Base-by-base conservation (phyloP, 2,113 vertebrate species). In the Nestor notabilis region DNA sequence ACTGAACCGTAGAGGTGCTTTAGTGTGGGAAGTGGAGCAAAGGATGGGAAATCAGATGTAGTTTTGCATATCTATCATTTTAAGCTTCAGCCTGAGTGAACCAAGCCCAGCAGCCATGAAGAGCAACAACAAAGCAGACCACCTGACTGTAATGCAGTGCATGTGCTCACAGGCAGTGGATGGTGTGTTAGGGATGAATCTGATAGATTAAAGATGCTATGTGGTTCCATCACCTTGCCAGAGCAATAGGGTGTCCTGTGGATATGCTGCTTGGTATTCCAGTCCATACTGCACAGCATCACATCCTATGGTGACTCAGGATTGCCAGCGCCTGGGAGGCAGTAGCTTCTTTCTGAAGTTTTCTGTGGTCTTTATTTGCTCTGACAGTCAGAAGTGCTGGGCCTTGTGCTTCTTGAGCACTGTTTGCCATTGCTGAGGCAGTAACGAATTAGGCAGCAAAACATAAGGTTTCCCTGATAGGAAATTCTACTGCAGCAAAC, bases 241-340 rank as follows among this genome's bases (percentile, higher is more conserved):
- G 55, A 55, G 60, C 0, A 19, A 60, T 39, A 79, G 13, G 24
- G 20, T 35, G 20, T 77, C 53, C 58, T 77, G 0, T 39, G 72
- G 63, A 80, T 13, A 8, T 56, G 55, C 44, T 2, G 2, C 49
- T 35, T 58, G 68, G 43, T 31, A n/a, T 76, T 27, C 16, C 3
- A 1, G 12, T 43, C 52, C 0, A 0, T 68, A 43, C 27, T 6
- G 7, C n/a, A 5, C 27, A 39, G n/a, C n/a, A 25, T 84, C 1
- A 0, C 28, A 19, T n/a, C 58, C 53, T 58, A 4, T 2, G 2
- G 64, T 69, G 43, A 9, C 49, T 69, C 0, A 0, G n/a, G 24
- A 17, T 56, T 49, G 52, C 7, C 37, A 81, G 47, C 3, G 2
- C 19, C 20, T n/a, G 37, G 11, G 46, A 66, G 15, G 27, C 63